Base-by-base conservation (phyloP, 2,113 vertebrate species). In the Pipra filicauda region DNA sequence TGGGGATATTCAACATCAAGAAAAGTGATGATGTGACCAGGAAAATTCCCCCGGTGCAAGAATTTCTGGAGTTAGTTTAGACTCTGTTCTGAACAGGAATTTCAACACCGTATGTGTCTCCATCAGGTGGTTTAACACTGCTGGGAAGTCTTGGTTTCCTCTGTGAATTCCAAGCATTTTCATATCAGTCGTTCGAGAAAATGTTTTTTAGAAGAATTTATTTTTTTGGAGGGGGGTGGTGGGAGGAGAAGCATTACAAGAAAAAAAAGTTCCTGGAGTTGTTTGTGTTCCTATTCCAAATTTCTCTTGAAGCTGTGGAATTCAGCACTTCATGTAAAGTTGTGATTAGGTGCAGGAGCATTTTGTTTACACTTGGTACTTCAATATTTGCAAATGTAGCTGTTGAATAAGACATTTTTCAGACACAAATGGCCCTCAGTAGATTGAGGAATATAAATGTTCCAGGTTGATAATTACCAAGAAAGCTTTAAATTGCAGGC, bases 381-480 rank as follows among this genome's bases (percentile, higher is more conserved):
- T 91, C 92, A 94, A 86, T 88, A 95, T 88, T 96, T 88, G 62
- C 79, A 97, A 95, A 96, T 90, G 80, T 73, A 93, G 87, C 83
- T 0, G 1, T 41, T 44, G 61, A 94, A 78, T n/a, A 69, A 96
- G 66, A n/a, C 92, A 86, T 88, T 94, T 85, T 88, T 89, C 88
- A 94, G 70, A 43, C 70, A 82, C 48, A 86, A 97, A 94, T 76
- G 94, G 73, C 73, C 82, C 95, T 95, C 81, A 23, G 79, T 75
- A 72, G 88, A 62, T 31, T 90, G 81, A 96, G 88, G 91, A 96
- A 69, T 12, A 91, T 75, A 89, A 95, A 85, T 69, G 61, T 81
- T 85, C 79, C 97, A 96, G 95, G 84, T 13, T 97, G 94, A 77
- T 96, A 96, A 97, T 95, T 92, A 33, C 74, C 59, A 91, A 71